Evolutionary conservation across 2,797 vertebrate species (phyloP).

Genomic region (Orientallactaga sibirica): DNA sequence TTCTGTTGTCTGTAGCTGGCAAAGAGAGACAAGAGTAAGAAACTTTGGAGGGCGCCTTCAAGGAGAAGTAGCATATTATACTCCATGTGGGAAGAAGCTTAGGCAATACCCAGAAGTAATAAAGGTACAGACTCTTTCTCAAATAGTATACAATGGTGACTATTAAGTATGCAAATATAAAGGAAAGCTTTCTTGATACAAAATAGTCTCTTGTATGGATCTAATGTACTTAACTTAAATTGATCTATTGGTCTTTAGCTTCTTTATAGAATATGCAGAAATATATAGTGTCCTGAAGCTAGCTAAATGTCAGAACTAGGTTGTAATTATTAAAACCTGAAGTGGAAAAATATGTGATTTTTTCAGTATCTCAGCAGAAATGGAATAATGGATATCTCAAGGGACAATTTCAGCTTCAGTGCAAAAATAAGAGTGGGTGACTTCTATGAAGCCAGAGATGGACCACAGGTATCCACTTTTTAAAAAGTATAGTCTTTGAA

Average conservation of each 20-base stretch:
- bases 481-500: conserved; percentile 90
- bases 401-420: conserved; percentile 99
- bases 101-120: conserved; percentile 97
- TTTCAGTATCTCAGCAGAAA: conserved; percentile 97
- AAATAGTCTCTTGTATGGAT: conserved; percentile 81
- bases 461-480: conserved; percentile 94
- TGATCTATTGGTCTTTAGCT: conserved; percentile 81
- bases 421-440: conserved; percentile 98
- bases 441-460: conserved; percentile 99
- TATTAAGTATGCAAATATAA: conserved; percentile 76
- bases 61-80: conserved; percentile 96
- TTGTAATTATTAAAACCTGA: conserved; percentile 91
- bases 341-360: conserved; percentile 94
- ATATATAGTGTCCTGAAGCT: conserved; percentile 83
- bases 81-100: conserved; percentile 97
- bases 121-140: conserved; percentile 90
- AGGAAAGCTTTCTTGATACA: conserved; percentile 80
- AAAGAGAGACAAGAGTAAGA: conserved; percentile 95
- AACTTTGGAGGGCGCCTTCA: conserved; percentile 93
- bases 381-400: conserved; percentile 96
- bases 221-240: conserved; percentile 81
- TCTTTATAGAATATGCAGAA: conserved; percentile 85
- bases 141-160: conserved; percentile 58
- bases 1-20: conserved; percentile 91
- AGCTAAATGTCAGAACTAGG: conserved; percentile 88